Evolutionary conservation across 2,113 vertebrate species (phyloP).

Genomic region (Manacus vitellinus): DNA sequence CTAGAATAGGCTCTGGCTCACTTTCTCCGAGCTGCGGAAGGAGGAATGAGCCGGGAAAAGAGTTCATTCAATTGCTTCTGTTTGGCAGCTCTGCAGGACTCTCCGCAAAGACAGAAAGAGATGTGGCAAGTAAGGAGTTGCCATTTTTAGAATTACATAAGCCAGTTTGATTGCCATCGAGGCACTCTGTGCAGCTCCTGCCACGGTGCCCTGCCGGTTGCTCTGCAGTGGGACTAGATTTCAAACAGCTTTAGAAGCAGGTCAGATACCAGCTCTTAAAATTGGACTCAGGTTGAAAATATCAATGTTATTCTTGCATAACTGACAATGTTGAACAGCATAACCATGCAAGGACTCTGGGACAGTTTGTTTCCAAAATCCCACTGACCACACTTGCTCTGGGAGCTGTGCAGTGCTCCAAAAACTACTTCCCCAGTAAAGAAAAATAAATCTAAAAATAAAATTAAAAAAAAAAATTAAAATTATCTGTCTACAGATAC

Average conservation of each 20-base stretch:
- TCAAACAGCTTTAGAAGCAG: constrained; percentile 16
- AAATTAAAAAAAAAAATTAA: not conserved
- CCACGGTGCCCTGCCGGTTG: not conserved
- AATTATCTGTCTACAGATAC: not conserved
- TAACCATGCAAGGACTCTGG: not conserved
- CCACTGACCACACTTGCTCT: not conserved
- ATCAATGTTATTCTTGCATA: not conserved
- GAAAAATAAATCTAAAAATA: not conserved
- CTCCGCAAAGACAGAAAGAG: constrained; percentile 53
- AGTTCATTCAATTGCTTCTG: constrained; percentile 67
- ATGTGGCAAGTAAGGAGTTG: constrained; percentile 60
- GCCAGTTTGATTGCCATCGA: constrained; percentile 49
- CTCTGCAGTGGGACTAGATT: constrained; percentile 1
- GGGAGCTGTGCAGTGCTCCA: not conserved
- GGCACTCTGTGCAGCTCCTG: constrained; percentile 46
- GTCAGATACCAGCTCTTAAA: constrained; percentile 10
- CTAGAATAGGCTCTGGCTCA: constrained; percentile 69
- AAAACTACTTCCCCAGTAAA: not conserved
- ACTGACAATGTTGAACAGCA: not conserved
- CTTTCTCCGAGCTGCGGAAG: constrained; percentile 60
- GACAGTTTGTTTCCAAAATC: not conserved
- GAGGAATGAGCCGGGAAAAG: constrained; percentile 61
- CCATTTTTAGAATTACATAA: constrained; percentile 70
- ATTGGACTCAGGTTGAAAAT: not conserved
- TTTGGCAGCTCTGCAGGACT: constrained; percentile 68